Base-by-base conservation (phyloP, 2,797 vertebrate genomes). In the Melanotaenia parkinsoni region DNA sequence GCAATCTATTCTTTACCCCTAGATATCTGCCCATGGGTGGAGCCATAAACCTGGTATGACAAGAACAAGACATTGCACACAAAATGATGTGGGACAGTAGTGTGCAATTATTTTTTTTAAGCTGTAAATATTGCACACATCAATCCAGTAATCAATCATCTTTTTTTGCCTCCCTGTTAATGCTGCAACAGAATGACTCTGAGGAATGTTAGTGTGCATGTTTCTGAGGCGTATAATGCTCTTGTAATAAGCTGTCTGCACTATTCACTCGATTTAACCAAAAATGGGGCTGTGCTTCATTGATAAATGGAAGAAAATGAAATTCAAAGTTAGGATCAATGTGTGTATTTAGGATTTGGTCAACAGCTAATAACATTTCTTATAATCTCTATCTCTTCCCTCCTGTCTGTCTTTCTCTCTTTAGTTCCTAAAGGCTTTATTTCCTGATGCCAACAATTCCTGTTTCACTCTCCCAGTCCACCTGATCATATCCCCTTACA, bases 1-100 rank as follows among this genome's bases (percentile, higher is more conserved):
- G 82, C 14, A 75, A 73, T 91, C 82, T 91, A 68, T 96, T 94
- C 80, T 70, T 94, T 37, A 99, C 92, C 20, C 97, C 96, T 75
- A 99, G 80, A 87, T 87, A 94, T 80, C 80, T 90, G 85, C 95
- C 93, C 70, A 98, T 91, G 75, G 96, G 96, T 74, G 95, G 81
- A 73, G 94, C 95, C 9, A 96, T 24, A 56, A 80, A 88, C 91
- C 98, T 99, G 67, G 0, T 60, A 71, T n/a, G 74, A 14, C 37
- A 16, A 43, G 37, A 76, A 82, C 67, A 84, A 62, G 62, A 16
- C 4, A 67, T 32, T 20, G 73, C 45, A 76, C 0, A 79, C 61
- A 72, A 62, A 62, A 74, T 51, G 35, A 67, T 32, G 56, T 33
- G 37, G 28, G 14, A 47, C 11, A 45, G 54, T 9, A 8, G 20